Evolutionary conservation across 2,113 vertebrate species (phyloP).

Genomic region (Corythoichthys intestinalis): DNA sequence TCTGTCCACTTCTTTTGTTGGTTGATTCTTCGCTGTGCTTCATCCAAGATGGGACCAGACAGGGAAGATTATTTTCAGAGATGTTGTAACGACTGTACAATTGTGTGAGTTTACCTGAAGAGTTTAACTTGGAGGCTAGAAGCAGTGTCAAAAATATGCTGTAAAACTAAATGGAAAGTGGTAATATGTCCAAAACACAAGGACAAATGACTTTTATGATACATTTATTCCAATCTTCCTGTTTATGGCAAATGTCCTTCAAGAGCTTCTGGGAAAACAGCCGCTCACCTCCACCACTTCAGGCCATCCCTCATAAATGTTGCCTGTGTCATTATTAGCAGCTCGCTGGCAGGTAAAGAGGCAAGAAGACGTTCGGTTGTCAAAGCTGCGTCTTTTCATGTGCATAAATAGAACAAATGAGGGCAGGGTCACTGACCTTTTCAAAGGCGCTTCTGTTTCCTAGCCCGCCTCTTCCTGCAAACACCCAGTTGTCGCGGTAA

Average conservation of each 20-base stretch:
- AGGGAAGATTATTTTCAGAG: too few relatives aligned
- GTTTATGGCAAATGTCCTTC: neutral
- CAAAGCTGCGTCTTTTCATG: neutral
- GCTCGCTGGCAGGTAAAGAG: conserved; percentile 56
- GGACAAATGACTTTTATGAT: neutral
- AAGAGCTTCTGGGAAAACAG: conserved; percentile 64
- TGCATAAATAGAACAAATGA: conserved; percentile 35
- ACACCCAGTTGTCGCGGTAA: conserved; percentile 83
- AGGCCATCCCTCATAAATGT: conserved; percentile 83
- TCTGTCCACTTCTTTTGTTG: too few relatives aligned
- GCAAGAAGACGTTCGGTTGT: conserved; percentile 12
- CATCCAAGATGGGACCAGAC: too few relatives aligned
- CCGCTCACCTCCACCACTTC: conserved; percentile 76
- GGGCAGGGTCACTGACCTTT: conserved; percentile 66
- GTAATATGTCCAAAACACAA: neutral
- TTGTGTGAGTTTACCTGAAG: too few relatives aligned
- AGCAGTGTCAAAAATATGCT: too few relatives aligned
- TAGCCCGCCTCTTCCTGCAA: conserved; percentile 74
- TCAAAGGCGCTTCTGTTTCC: conserved; percentile 78
- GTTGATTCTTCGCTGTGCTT: too few relatives aligned
- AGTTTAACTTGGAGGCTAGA: too few relatives aligned
- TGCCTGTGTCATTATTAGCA: conserved; percentile 67
- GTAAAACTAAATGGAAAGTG: neutral
- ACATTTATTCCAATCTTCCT: neutral
- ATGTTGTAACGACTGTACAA: too few relatives aligned